phyloP scores from a whole-genome alignment of 2,888 invertebrate species.

The Zygogramma bicolorata region DNA sequence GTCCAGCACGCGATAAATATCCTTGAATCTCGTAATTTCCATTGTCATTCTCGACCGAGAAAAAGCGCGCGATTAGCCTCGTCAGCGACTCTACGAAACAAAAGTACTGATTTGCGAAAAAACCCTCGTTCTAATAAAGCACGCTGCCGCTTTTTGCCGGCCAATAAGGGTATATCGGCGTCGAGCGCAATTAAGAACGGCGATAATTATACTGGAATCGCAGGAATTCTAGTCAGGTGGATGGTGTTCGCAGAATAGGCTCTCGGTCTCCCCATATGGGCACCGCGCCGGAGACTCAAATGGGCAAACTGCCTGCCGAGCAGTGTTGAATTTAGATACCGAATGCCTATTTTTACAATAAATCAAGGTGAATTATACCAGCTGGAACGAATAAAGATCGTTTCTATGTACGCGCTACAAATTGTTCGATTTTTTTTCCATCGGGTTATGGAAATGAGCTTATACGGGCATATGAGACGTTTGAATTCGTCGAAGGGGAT shows the following conservation, averaged over 20 bases:
- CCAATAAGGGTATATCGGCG: slow-evolving; percentile 52
- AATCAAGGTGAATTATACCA: slow-evolving; percentile 58
- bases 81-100: slow-evolving; percentile 17
- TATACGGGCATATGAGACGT: slow-evolving; percentile 29
- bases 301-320: slow-evolving; percentile 57
- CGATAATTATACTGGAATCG: slow-evolving; percentile 55
- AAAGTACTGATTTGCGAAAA: slow-evolving; percentile 44
- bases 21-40: slow-evolving; percentile 5
- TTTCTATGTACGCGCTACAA: slow-evolving; percentile 48
- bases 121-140: slow-evolving; percentile 41
- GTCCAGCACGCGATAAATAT: background rate
- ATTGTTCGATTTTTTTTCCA: slow-evolving; percentile 45
- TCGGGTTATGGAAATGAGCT: slow-evolving; percentile 31
- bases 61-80: background rate
- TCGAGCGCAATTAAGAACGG: slow-evolving; percentile 54
- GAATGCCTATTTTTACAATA: slow-evolving; percentile 58
- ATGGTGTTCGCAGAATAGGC: slow-evolving; percentile 60
- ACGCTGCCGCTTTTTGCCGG: slow-evolving; percentile 39
- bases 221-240: slow-evolving; percentile 61
- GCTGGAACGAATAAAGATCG: slow-evolving; percentile 43
- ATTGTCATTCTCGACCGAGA: slow-evolving; percentile 1
- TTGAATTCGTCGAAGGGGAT: slow-evolving; percentile 9
- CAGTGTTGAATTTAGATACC: slow-evolving; percentile 61
- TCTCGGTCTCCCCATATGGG: slow-evolving; percentile 57
- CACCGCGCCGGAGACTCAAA: slow-evolving; percentile 54